phyloP scores from a whole-genome alignment of 2,888 invertebrate genomes.

The Oscheius myriophilus region DNA sequence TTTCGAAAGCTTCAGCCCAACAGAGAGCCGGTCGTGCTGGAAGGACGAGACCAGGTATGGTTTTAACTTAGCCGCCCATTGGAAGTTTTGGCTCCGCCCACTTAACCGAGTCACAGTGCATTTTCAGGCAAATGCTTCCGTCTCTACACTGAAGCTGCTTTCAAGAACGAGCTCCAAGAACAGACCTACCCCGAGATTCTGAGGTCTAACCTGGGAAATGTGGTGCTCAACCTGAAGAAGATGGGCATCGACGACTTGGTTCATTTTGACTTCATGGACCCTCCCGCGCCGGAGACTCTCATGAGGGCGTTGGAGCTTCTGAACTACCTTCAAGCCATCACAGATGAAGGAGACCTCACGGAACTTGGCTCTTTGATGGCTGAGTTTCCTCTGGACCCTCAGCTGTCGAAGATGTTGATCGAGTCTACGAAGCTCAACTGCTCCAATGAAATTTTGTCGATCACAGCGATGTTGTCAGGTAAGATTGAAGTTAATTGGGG shows the following conservation, averaged over 20 bases:
- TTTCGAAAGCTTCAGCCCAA: conserved; percentile 98
- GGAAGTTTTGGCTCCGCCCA: no score
- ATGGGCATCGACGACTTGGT: conserved; percentile 97
- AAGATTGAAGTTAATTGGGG: not conserved
- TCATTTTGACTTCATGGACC: conserved; percentile 99
- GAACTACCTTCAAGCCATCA: conserved; percentile 88
- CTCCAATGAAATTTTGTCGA: conserved; percentile 96
- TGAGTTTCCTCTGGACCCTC: conserved; percentile 97
- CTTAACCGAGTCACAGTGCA: not conserved
- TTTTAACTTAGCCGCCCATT: not conserved
- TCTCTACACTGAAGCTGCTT: conserved; percentile 87
- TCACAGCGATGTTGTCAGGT: conserved; percentile 99
- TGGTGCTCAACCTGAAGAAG: conserved; percentile 96
- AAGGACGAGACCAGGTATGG: conserved; percentile 83
- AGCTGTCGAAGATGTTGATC: conserved; percentile 91
- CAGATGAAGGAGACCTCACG: conserved; percentile 93
- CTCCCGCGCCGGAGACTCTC: conserved; percentile 96
- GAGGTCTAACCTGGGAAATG: conserved; percentile 82
- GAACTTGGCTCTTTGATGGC: conserved; percentile 98
- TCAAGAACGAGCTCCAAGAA: conserved; percentile 97
- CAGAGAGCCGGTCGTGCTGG: conserved; percentile 98
- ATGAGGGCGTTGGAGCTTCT: conserved; percentile 90
- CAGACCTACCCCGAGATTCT: conserved; percentile 97
- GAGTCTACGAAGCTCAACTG: conserved; percentile 97
- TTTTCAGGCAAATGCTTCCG: conserved; percentile 94